A percentile compares a stretch with the other conserved stretches of the same genome.
These are phyloP conservation scores for Stenodera caucasica DNA, from an alignment of 2,888 invertebrate species.

Conservation along the genomic window DNA sequence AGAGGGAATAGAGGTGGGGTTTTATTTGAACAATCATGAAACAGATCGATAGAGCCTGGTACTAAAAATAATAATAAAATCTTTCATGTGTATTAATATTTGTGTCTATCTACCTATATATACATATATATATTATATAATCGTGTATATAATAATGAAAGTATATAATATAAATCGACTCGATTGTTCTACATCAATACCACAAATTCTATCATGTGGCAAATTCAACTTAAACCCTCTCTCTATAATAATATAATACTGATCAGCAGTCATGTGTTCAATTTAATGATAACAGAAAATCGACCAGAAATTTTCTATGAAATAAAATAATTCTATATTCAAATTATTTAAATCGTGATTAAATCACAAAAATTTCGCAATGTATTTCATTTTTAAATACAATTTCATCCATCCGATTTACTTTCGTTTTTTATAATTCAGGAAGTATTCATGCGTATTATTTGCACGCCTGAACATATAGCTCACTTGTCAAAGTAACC, in stretches of 20 bases:
- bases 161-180: conserved; percentile 9
- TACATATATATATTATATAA: too few relatives aligned
- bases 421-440: neutral
- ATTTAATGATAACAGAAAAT: neutral
- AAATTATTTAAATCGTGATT: too few relatives aligned
- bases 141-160: neutral
- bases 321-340: too few relatives aligned
- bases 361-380: too few relatives aligned
- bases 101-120: too few relatives aligned
- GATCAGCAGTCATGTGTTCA: neutral
- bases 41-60: conserved; percentile 15
- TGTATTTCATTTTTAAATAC: neutral
- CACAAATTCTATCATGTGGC: conserved; percentile 21
- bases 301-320: too few relatives aligned
- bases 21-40: conserved; percentile 20
- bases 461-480: neutral
- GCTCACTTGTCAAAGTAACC: neutral
- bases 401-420: neutral
- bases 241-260: neutral
- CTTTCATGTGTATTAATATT: conserved; percentile 20
- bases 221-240: conserved; percentile 18
- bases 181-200: conserved; percentile 29
- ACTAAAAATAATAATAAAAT: conserved; percentile 25
- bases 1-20: neutral
- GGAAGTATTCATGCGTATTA: neutral